Conservation (phyloP, 1,140 invertebrate genomes). For the Plectrocnemia conspersa region DNA sequence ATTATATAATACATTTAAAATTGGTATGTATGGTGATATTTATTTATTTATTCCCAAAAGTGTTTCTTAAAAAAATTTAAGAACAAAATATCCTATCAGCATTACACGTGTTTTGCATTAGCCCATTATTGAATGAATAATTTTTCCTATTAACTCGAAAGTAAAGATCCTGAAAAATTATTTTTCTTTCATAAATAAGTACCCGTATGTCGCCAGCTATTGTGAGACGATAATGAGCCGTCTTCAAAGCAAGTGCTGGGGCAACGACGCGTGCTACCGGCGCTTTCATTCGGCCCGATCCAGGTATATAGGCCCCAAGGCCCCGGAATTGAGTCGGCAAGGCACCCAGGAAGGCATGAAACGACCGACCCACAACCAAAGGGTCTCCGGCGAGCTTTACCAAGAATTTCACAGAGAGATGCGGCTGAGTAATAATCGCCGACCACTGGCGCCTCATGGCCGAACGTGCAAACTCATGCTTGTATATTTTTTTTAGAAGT, state of each 20-base stretch:
- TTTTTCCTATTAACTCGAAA: background rate
- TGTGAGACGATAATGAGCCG: background rate
- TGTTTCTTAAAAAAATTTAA: too few relatives aligned
- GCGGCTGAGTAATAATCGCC: slow-evolving; percentile 28
- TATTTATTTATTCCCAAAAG: too few relatives aligned
- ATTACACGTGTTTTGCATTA: background rate
- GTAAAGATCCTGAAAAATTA: background rate
- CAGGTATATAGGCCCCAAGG: slow-evolving; percentile 1
- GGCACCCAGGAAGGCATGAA: background rate
- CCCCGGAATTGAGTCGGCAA: background rate
- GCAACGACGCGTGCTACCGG: slow-evolving; percentile 21
- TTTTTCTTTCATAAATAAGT: background rate
- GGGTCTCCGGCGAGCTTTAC: slow-evolving; percentile 8
- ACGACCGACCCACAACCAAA: background rate
- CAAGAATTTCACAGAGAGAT: slow-evolving; percentile 26
- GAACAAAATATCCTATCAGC: background rate
- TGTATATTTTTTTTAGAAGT: background rate
- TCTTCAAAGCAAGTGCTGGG: background rate
- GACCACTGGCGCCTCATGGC: slow-evolving; percentile 26
- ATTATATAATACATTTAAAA: too few relatives aligned
- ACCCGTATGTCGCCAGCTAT: background rate
- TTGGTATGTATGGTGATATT: too few relatives aligned
- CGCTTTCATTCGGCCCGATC: background rate
- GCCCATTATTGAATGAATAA: background rate
- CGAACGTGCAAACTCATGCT: background rate